A percentile compares a stretch with the other conserved stretches of the same genome.
These are phyloP conservation scores for Mythimna lalbum DNA, from an alignment of 2,888 invertebrate genomes.

Conservation along the genomic window DNA sequence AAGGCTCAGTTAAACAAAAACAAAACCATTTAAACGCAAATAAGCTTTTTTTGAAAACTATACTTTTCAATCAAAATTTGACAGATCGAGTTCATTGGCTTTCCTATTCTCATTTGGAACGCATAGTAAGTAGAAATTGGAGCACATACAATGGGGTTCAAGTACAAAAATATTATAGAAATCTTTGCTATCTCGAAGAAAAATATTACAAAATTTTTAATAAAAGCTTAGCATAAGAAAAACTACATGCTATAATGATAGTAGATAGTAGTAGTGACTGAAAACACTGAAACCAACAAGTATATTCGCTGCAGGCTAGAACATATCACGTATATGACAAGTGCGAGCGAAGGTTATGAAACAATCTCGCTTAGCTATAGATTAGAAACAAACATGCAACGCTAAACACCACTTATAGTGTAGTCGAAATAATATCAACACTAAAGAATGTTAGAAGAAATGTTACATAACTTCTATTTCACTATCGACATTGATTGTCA, in stretches of 20 bases:
- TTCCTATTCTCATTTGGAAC: too few species aligned
- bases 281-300: conserved; percentile 3
- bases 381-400: conserved; percentile 38
- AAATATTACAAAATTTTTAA: neutral
- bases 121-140: neutral
- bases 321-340: conserved; percentile 16
- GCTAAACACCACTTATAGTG: conserved; percentile 18
- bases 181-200: conserved; percentile 15
- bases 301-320: conserved; percentile 36
- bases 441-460: neutral
- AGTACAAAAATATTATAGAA: neutral
- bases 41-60: too few species aligned
- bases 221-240: conserved; percentile 31
- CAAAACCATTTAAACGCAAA: too few species aligned
- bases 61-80: too few species aligned
- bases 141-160: neutral
- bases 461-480: neutral
- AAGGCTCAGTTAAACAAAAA: too few species aligned
- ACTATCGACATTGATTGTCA: neutral
- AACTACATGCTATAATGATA: conserved; percentile 3
- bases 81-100: too few species aligned
- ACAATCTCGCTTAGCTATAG: conserved; percentile 50
- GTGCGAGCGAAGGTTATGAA: conserved; percentile 31
- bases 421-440: neutral
- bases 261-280: conserved; percentile 13